Evolutionary conservation across 2,797 vertebrate genomes (phyloP).

Genomic region (Tinamus major): DNA sequence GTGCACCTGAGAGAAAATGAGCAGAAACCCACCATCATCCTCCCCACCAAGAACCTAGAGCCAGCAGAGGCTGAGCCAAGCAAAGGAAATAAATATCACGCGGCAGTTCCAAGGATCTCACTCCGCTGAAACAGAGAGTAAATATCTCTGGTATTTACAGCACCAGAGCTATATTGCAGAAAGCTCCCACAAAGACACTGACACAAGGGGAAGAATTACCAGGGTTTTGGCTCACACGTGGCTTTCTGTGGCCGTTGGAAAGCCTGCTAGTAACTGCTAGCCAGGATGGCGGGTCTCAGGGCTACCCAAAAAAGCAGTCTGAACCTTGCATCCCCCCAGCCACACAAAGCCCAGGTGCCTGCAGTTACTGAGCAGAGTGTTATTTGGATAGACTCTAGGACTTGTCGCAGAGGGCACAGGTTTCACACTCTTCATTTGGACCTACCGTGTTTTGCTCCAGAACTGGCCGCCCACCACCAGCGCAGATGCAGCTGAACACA

Average conservation of each 20-base stretch:
- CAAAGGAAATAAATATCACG: conserved; percentile 43
- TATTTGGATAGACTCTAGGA: background rate
- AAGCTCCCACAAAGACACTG: background rate
- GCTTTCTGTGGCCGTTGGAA: background rate
- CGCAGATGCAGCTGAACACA: rapidly evolving
- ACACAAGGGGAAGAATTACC: background rate
- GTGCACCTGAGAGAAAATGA: rapidly evolving
- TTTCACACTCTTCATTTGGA: background rate
- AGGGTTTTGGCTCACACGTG: background rate
- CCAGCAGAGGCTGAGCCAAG: conserved; percentile 29
- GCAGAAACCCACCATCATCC: background rate
- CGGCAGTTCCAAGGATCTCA: conserved; percentile 25
- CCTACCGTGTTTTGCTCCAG: background rate
- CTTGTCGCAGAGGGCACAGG: background rate
- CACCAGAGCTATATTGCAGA: conserved; percentile 36
- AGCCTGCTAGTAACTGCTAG: background rate
- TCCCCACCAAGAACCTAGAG: background rate
- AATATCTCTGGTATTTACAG: conserved; percentile 60
- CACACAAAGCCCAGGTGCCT: background rate
- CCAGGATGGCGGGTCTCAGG: background rate
- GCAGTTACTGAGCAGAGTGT: too few species aligned
- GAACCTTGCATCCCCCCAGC: background rate
- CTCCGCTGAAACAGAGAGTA: conserved; percentile 44
- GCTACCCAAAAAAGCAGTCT: background rate
- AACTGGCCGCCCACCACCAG: background rate